Percentiles rank a stretch among this genome's conserved stretches.
These are phyloP conservation scores for Xanthostigma xanthostigma DNA, from an alignment of 2,888 invertebrate species.

Conservation along the genomic window DNA sequence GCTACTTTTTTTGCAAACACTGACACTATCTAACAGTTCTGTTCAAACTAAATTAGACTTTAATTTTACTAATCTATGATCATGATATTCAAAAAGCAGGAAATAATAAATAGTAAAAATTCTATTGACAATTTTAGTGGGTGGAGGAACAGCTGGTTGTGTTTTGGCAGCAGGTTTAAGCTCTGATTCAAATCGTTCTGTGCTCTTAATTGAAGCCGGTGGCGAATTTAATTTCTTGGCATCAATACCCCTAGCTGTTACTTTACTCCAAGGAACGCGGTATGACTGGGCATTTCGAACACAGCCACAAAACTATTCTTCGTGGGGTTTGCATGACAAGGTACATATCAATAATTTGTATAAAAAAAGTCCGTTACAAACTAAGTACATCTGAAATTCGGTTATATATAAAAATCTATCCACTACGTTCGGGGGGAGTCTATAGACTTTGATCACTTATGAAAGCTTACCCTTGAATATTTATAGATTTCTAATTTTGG, in stretches of 20 bases:
- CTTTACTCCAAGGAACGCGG: constrained; percentile 47
- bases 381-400: not conserved
- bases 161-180: constrained; percentile 50
- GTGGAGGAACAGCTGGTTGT: constrained; percentile 58
- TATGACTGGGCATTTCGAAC: constrained; percentile 56
- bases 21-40: too few relatives aligned
- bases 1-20: too few relatives aligned
- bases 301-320: constrained; percentile 46
- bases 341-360: constrained; percentile 23
- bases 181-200: constrained; percentile 36
- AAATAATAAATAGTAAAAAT: not conserved
- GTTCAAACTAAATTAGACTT: too few relatives aligned
- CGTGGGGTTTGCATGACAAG: constrained; percentile 44
- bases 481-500: too few relatives aligned
- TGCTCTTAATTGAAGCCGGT: constrained; percentile 56
- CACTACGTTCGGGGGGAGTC: too few relatives aligned
- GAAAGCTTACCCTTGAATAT: too few relatives aligned
- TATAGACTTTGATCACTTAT: too few relatives aligned
- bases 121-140: constrained; percentile 35
- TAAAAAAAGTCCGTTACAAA: not conserved
- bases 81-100: too few relatives aligned
- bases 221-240: constrained; percentile 49
- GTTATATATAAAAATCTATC: not conserved
- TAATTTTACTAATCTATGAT: too few relatives aligned
- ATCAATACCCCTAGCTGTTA: constrained; percentile 48